A percentile compares a stretch with the other conserved stretches of the same genome.
Evolutionary conservation across 2,888 invertebrate genomes (phyloP).

Genomic region (Theodoxus fluviatilis): DNA sequence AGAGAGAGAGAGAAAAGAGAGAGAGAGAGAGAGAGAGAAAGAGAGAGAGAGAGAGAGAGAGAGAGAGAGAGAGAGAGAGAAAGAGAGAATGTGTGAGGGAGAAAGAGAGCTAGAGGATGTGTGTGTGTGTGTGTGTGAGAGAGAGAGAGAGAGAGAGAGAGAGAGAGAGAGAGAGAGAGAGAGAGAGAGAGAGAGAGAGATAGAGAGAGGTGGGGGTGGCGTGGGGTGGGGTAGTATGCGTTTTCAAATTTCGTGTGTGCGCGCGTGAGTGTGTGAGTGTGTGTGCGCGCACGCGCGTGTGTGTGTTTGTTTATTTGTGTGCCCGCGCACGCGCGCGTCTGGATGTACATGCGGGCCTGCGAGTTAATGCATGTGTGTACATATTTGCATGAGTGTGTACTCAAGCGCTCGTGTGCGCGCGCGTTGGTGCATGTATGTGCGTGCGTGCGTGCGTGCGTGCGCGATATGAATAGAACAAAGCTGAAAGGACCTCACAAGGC

Average conservation of each 20-base stretch:
- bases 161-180: constrained; percentile 22
- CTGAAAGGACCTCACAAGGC: not conserved
- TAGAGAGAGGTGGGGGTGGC: not conserved
- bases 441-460: not conserved
- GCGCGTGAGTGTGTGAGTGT: constrained; percentile 1
- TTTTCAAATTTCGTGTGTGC: no score
- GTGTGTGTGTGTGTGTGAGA: constrained; percentile 2
- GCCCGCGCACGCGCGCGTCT: not conserved
- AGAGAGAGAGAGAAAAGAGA: not conserved
- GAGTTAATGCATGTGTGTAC: not conserved
- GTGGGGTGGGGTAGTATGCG: no score
- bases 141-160: constrained; percentile 8
- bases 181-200: constrained; percentile 6
- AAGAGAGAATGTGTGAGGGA: not conserved
- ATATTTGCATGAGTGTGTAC: not conserved
- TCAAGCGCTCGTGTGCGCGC: not conserved
- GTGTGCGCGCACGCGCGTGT: not conserved
- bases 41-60: constrained; percentile 9
- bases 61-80: constrained; percentile 9
- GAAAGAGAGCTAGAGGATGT: constrained; percentile 8
- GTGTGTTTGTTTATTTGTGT: not conserved
- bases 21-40: not conserved
- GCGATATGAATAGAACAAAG: not conserved
- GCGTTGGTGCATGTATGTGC: not conserved
- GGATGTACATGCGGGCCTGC: not conserved